Conservation (phyloP, 2,797 vertebrate genomes). For the Acanthurus lineatus region DNA sequence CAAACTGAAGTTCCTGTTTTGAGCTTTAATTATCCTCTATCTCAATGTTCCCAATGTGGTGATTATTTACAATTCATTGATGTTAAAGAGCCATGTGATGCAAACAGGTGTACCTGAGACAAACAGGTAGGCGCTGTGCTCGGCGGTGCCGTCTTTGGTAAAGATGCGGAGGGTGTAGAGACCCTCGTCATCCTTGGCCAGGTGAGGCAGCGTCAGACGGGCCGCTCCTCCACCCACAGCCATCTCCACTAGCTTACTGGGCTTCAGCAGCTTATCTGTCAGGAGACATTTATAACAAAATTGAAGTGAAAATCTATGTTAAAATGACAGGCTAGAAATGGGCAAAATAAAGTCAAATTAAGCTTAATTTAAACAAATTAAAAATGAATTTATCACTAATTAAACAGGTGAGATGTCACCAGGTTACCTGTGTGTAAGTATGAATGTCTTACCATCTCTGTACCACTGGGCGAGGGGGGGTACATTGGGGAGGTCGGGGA, state of each 20-base stretch:
- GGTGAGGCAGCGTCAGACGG: constrained; percentile 89
- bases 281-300: too few relatives aligned
- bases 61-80: neutral
- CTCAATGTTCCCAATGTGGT: neutral
- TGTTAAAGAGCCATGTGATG: neutral
- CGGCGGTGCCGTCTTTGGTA: constrained; percentile 90
- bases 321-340: too few relatives aligned
- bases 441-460: constrained; percentile 89
- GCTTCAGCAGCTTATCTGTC: constrained; percentile 84
- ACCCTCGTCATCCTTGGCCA: constrained; percentile 98
- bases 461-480: constrained; percentile 94
- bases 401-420: too few relatives aligned
- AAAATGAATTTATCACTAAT: too few relatives aligned
- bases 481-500: constrained; percentile 91
- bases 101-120: constrained; percentile 87
- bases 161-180: constrained; percentile 94
- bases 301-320: too few relatives aligned
- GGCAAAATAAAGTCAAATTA: too few relatives aligned
- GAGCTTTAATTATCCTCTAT: too few relatives aligned
- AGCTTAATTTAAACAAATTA: too few relatives aligned
- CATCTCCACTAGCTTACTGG: constrained; percentile 89
- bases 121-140: constrained; percentile 95
- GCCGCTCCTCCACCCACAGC: constrained; percentile 90
- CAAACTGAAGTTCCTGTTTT: neutral
- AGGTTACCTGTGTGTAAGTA: too few relatives aligned